phyloP scores from a whole-genome alignment of 2,797 vertebrate genomes.

The Crocidura indochinensis region DNA sequence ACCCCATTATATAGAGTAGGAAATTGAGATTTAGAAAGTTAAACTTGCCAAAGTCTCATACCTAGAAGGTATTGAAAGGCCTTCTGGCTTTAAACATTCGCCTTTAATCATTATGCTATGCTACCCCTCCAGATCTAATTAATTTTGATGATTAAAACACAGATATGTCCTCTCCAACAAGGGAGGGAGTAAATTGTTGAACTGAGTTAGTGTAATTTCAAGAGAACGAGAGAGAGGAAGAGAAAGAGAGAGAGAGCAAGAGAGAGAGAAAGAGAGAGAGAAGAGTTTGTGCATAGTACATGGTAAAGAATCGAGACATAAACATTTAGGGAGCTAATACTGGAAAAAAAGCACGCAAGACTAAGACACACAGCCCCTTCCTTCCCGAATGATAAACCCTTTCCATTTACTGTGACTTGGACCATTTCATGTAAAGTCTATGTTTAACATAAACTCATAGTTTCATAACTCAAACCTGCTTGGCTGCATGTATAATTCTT shows the following conservation, averaged over 20 bases:
- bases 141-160: constrained; percentile 57
- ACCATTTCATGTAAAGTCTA: constrained; percentile 71
- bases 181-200: not conserved
- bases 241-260: not conserved
- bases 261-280: not conserved
- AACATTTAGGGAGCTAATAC: not conserved
- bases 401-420: constrained; percentile 48
- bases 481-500: constrained; percentile 59
- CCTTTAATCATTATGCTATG: constrained; percentile 27
- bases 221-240: not conserved
- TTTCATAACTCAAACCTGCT: constrained; percentile 72
- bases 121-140: constrained; percentile 36
- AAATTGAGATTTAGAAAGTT: constrained; percentile 42
- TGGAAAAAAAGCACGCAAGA: not conserved
- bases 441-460: constrained; percentile 63
- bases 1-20: constrained; percentile 12
- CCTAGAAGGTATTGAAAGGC: not conserved
- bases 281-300: not conserved
- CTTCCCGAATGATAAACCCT: constrained; percentile 49
- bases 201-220: not conserved
- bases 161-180: constrained; percentile 20
- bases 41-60: constrained; percentile 37
- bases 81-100: constrained; percentile 52
- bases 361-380: constrained; percentile 12
- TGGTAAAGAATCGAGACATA: not conserved